Evolutionary conservation across 92 coral and sea anemone genomes (phyloP).

Genomic region (Scolanthus callimorphus): DNA sequence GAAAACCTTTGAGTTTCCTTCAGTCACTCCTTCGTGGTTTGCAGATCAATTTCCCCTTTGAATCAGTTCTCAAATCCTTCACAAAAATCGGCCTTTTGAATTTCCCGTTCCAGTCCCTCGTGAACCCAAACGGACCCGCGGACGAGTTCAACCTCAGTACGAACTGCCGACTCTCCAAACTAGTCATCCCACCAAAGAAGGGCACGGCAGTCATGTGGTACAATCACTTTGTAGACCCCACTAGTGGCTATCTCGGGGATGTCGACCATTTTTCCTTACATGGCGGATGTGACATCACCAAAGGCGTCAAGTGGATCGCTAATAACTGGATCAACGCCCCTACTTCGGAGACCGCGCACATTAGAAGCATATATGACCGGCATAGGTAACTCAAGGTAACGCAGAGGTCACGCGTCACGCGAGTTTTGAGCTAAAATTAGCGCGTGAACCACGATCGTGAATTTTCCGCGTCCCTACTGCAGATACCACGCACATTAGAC

Average conservation of each 20-base stretch:
- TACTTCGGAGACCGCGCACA: slow-evolving; percentile 43
- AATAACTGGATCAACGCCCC: slow-evolving; percentile 98
- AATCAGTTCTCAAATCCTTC: no score
- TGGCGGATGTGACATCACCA: slow-evolving; percentile 91
- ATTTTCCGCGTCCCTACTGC: no score
- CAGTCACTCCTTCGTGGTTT: no score
- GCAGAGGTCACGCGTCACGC: no score
- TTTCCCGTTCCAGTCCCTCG: slow-evolving; percentile 13
- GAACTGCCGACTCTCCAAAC: slow-evolving; percentile 69
- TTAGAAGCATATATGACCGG: slow-evolving; percentile 66
- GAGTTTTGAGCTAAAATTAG: no score
- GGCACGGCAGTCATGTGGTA: slow-evolving; percentile 99
- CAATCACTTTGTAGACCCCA: slow-evolving; percentile 75
- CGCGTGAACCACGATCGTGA: no score
- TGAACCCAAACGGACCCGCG: slow-evolving; percentile 22
- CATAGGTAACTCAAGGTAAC: no score
- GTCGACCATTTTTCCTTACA: slow-evolving; percentile 82
- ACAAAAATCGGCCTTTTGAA: no score
- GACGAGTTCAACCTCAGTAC: slow-evolving; percentile 81
- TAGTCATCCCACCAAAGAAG: slow-evolving; percentile 80
- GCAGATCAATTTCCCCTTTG: no score
- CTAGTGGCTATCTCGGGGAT: slow-evolving; percentile 80
- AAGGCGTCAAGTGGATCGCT: slow-evolving; percentile 94
- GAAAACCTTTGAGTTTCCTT: no score
- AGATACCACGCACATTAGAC: no score